Evolutionary conservation across 1,140 invertebrate genomes (phyloP).

Genomic region (Brachionus paranguensis): DNA sequence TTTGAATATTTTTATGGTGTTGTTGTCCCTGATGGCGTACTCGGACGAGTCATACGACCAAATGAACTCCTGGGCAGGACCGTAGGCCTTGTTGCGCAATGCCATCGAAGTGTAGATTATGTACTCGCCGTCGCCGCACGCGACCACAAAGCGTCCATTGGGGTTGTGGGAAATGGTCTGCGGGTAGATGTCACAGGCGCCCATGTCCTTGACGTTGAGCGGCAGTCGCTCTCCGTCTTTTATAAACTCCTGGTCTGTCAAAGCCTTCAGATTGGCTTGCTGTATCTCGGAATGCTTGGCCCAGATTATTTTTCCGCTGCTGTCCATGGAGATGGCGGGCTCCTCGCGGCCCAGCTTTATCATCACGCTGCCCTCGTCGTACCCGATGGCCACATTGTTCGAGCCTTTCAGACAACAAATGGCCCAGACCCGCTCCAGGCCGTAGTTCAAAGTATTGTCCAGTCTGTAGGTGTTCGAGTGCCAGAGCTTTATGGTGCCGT

Average conservation of each 20-base stretch:
- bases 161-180: slow-evolving; percentile 97
- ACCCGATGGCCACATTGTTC: slow-evolving; percentile 92
- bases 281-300: slow-evolving; percentile 95
- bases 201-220: slow-evolving; percentile 94
- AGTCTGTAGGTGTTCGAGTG: slow-evolving; percentile 56
- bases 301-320: slow-evolving; percentile 95
- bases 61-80: slow-evolving; percentile 94
- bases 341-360: slow-evolving; percentile 95
- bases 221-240: slow-evolving; percentile 87
- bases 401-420: slow-evolving; percentile 89
- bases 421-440: slow-evolving; percentile 94
- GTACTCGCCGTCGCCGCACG: slow-evolving; percentile 98
- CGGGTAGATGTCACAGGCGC: slow-evolving; percentile 97
- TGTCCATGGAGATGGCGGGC: slow-evolving; percentile 98
- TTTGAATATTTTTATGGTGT: slow-evolving; percentile 86
- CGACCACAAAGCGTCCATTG: slow-evolving; percentile 93
- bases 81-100: slow-evolving; percentile 94
- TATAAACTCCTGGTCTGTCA: slow-evolving; percentile 46
- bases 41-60: slow-evolving; percentile 96
- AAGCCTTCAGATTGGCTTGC: slow-evolving; percentile 81
- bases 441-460: slow-evolving; percentile 94
- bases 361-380: slow-evolving; percentile 96
- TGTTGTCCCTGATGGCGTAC: slow-evolving; percentile 81
- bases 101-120: slow-evolving; percentile 99
- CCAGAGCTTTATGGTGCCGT: slow-evolving; percentile 67